Percentiles rank a stretch among this genome's conserved stretches.
These are phyloP conservation scores for Halichoeres trimaculatus DNA, from an alignment of 2,113 vertebrate species.

Conservation along the genomic window DNA sequence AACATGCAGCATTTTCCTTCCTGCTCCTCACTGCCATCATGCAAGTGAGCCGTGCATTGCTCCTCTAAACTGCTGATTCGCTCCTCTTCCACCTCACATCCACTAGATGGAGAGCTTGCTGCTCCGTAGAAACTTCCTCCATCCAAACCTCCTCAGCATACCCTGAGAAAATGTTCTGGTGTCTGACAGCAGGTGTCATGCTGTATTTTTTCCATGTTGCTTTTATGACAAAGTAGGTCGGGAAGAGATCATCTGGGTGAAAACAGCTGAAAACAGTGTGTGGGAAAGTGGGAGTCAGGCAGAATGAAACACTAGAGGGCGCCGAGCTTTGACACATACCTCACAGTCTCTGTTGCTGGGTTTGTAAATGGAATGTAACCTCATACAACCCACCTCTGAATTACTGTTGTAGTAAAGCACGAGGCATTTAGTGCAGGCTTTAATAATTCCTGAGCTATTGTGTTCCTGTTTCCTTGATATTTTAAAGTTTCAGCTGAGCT, in stretches of 20 bases:
- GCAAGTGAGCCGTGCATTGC: constrained; percentile 8
- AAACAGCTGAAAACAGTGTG: not conserved
- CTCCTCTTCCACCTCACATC: constrained; percentile 12
- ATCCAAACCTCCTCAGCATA: not conserved
- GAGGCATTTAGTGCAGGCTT: not conserved
- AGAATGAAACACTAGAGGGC: constrained; percentile 29
- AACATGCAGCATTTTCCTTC: not conserved
- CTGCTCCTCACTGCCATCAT: not conserved
- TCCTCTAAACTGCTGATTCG: not conserved
- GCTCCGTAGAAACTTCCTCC: constrained; percentile 23
- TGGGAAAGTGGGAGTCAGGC: not conserved
- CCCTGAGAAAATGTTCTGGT: not conserved
- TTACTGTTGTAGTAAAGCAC: not conserved
- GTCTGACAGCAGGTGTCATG: not conserved
- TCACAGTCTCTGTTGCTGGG: constrained; percentile 49
- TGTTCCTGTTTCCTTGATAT: not conserved
- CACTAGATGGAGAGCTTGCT: constrained; percentile 72
- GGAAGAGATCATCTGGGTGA: not conserved
- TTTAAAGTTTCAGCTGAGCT: not conserved
- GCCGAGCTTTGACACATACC: constrained; percentile 36
- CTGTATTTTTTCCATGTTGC: not conserved
- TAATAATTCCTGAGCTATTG: not conserved
- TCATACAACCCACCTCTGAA: constrained; percentile 1
- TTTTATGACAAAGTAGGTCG: not conserved
- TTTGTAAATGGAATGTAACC: constrained; percentile 19